A percentile compares a stretch with the other conserved stretches of the same genome.
phyloP scores from a whole-genome alignment of 2,797 vertebrate genomes.

The Adrianichthys oophorus region DNA sequence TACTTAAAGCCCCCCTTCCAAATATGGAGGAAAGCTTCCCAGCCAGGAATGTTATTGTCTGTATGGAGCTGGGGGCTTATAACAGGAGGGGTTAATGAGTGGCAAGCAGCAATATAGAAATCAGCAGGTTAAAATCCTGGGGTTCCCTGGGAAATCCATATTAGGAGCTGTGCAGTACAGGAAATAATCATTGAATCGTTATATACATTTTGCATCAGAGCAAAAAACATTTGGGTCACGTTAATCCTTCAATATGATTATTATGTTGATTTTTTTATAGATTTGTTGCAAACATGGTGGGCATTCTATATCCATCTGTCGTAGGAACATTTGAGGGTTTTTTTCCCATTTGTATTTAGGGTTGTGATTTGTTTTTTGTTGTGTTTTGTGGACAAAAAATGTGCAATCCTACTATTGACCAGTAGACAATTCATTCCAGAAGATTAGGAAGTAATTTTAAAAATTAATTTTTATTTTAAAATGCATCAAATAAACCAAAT shows the following conservation, averaged over 20 bases:
- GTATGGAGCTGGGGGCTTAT: constrained; percentile 44
- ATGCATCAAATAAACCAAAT: too few relatives aligned
- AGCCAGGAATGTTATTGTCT: constrained; percentile 73
- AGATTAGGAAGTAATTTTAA: too few relatives aligned
- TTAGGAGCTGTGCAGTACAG: constrained; percentile 57
- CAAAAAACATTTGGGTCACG: too few relatives aligned
- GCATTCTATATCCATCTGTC: too few relatives aligned
- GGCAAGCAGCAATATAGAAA: constrained; percentile 68
- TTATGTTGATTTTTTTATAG: too few relatives aligned
- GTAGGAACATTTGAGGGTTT: too few relatives aligned
- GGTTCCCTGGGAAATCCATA: constrained; percentile 61
- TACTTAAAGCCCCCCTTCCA: constrained; percentile 73
- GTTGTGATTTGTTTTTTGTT: constrained; percentile 21
- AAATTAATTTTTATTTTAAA: too few relatives aligned
- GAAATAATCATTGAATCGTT: constrained; percentile 68
- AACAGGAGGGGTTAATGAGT: constrained; percentile 62
- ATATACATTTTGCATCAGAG: constrained; percentile 41
- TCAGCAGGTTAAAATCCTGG: constrained; percentile 57
- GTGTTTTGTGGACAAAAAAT: too few relatives aligned
- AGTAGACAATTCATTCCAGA: too few relatives aligned
- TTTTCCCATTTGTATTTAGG: constrained; percentile 14
- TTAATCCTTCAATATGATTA: too few relatives aligned
- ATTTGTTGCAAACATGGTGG: too few relatives aligned
- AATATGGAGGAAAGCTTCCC: constrained; percentile 73
- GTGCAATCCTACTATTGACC: too few relatives aligned